These are phyloP conservation scores for Sturnus vulgaris DNA, from an alignment of 2,113 vertebrate species.

Conservation along the genomic window DNA sequence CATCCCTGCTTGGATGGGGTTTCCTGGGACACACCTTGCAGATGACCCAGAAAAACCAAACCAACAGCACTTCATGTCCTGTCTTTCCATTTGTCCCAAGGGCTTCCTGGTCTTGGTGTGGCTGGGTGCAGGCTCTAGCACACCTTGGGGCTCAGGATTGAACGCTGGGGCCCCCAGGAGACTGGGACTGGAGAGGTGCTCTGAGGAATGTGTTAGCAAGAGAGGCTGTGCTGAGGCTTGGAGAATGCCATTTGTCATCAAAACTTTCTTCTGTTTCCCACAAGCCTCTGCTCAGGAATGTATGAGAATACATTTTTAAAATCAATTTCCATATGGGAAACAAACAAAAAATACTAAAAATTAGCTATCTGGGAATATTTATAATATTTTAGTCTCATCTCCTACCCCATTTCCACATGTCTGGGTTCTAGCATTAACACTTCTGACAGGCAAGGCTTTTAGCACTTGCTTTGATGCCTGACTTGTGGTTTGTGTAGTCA, in stretches of 20 bases:
- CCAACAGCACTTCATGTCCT: accelerated
- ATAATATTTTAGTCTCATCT: background rate
- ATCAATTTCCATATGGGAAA: background rate
- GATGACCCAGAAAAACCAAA: background rate
- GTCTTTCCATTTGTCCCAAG: background rate
- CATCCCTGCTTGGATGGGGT: background rate
- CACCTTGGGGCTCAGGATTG: background rate
- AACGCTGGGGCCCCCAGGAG: background rate
- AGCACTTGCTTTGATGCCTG: background rate
- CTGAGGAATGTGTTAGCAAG: background rate
- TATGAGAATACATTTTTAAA: background rate
- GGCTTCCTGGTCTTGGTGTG: background rate
- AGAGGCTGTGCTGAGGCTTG: background rate
- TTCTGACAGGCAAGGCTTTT: background rate
- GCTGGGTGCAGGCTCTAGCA: background rate
- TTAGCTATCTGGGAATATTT: background rate
- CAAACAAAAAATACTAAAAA: background rate
- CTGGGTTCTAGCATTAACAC: background rate
- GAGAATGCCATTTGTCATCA: background rate
- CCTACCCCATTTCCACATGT: background rate
- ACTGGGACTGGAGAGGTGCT: background rate
- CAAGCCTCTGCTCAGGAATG: background rate
- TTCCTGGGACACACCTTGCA: background rate
- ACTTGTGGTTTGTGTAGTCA: background rate
- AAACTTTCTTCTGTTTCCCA: background rate